phyloP scores from a whole-genome alignment of 2,797 vertebrate species.

The Semaprochilodus insignis region DNA sequence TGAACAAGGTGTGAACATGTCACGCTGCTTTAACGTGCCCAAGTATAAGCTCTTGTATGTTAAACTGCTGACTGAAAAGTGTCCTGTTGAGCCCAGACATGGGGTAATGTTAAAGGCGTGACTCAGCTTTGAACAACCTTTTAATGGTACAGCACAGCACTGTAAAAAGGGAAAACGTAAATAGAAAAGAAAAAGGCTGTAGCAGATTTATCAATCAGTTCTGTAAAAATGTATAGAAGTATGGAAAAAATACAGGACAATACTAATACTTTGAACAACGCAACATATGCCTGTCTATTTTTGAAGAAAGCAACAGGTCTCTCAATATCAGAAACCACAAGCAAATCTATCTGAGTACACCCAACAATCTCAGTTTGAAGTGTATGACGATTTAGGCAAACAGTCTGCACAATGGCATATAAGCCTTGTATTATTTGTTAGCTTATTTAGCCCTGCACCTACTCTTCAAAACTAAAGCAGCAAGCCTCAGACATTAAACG shows the following conservation, averaged over 20 bases:
- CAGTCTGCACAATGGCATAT: background rate
- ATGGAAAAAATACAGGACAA: background rate
- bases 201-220: background rate
- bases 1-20: background rate
- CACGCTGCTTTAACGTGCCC: background rate
- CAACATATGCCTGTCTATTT: background rate
- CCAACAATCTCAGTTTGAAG: background rate
- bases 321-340: background rate
- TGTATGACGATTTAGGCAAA: background rate
- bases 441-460: background rate
- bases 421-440: background rate
- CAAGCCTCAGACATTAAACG: background rate
- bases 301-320: background rate
- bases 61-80: background rate
- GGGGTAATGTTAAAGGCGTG: background rate
- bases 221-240: too few relatives aligned
- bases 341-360: background rate
- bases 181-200: background rate
- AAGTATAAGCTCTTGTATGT: background rate
- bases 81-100: background rate
- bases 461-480: background rate
- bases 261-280: too few relatives aligned
- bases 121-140: background rate
- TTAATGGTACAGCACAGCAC: background rate
- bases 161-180: background rate